Evolutionary conservation across 2,888 invertebrate genomes (phyloP).

Genomic region (Dermolepida albohirtum): DNA sequence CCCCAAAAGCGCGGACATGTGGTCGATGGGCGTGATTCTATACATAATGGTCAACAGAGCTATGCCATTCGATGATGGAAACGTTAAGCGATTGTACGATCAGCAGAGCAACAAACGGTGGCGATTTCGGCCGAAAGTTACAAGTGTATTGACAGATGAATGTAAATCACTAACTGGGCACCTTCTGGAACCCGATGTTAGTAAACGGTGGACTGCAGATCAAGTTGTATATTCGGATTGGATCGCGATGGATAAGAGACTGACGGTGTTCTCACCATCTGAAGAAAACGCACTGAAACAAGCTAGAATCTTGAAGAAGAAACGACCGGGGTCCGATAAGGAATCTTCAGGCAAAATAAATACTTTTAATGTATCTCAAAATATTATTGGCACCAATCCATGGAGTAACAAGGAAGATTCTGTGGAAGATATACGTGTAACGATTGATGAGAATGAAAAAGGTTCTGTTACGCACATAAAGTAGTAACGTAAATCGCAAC

Average conservation of each 20-base stretch:
- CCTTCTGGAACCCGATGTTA: conserved; percentile 78
- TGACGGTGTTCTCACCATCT: conserved; percentile 68
- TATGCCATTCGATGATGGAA: conserved; percentile 84
- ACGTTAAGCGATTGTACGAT: conserved; percentile 77
- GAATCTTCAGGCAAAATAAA: not conserved
- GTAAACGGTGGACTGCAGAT: conserved; percentile 70
- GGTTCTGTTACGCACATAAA: no score
- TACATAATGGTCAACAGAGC: conserved; percentile 87
- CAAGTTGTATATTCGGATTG: conserved; percentile 71
- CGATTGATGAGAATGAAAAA: not conserved
- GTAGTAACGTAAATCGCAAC: no score
- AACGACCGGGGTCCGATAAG: conserved; percentile 3
- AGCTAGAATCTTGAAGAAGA: conserved; percentile 68
- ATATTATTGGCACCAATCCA: no score
- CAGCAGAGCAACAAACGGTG: conserved; percentile 74
- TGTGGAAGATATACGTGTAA: conserved; percentile 30
- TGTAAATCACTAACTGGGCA: conserved; percentile 74
- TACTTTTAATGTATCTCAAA: no score
- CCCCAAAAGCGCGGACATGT: conserved; percentile 80
- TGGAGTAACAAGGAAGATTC: conserved; percentile 23
- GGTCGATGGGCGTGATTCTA: conserved; percentile 83
- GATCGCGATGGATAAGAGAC: conserved; percentile 74
- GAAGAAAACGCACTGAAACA: conserved; percentile 72
- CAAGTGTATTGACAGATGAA: conserved; percentile 67
- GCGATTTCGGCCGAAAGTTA: conserved; percentile 76